phyloP scores from a whole-genome alignment of 2,797 vertebrate species.

The Todus mexicanus region DNA sequence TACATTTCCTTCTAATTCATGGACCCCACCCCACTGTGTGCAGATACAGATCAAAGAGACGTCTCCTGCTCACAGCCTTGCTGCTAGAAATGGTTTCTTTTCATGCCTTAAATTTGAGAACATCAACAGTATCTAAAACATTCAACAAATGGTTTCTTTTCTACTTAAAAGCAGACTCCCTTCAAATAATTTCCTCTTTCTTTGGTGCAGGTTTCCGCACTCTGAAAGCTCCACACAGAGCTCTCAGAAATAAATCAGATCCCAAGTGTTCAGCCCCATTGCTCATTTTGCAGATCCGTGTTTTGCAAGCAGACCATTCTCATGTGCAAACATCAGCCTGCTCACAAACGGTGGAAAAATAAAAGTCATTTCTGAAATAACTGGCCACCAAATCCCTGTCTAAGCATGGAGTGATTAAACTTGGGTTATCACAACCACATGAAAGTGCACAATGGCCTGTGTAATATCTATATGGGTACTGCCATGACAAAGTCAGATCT shows the following conservation, averaged over 20 bases:
- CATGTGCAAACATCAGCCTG: not conserved
- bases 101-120: constrained; percentile 44
- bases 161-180: not conserved
- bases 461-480: not conserved
- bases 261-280: not conserved
- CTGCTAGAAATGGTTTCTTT: not conserved
- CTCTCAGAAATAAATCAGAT: constrained; percentile 3
- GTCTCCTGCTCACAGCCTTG: not conserved
- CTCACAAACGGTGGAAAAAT: not conserved
- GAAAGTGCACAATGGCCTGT: not conserved
- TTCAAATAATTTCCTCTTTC: constrained; percentile 20
- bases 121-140: constrained; percentile 25
- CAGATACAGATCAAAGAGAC: constrained; percentile 22
- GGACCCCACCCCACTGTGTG: constrained; percentile 3
- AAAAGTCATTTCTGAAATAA: not conserved
- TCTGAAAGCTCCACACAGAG: constrained; percentile 4
- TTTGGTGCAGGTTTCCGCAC: not conserved
- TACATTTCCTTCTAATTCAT: constrained; percentile 33
- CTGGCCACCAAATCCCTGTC: not conserved
- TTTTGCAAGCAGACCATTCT: not conserved
- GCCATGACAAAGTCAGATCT: not conserved
- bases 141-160: not conserved
- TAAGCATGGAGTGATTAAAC: not conserved
- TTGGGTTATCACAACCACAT: not conserved
- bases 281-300: not conserved